Base-by-base conservation (phyloP, 1,140 invertebrate genomes). In the Monochamus saltuarius region DNA sequence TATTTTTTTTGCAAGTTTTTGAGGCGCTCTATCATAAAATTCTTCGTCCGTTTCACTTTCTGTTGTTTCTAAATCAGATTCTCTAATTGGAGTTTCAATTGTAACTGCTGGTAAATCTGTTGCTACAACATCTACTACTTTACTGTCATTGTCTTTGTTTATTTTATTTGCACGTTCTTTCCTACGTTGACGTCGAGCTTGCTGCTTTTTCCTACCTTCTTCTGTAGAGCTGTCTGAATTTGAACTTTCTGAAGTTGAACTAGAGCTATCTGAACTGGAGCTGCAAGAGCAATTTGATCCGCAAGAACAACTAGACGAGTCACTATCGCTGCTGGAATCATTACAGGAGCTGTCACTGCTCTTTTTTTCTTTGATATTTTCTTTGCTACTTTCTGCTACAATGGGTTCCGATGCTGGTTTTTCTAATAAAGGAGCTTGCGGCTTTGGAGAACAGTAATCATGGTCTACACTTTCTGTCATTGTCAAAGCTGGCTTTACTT, bases 1-100 rank as follows among this genome's bases (percentile, higher is more conserved):
- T 46, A 89, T 52, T 74, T 90, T 88, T 54, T 82, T 87, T 1
- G 85, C 86, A 42, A 88, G 71, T 60, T 81, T 81, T 62, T 90
- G 87, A 1, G 90, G 90, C 78, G 90, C 81, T 66, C 89, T 84
- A 73, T 92, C 89, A 73, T 92, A 92, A 77, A 92, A 92, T 64
- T 91, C 89, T 78, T 92, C 90, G 73, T 93, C 91, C 1, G 90
- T 91, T 40, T 89, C 88, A 34, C 89, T 88, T 73, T 92, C 87
- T 19, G 87, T 86, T 0, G 90, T 92, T 60, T 92, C 89, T 9
- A 92, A 79, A 73, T 94, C 91, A 0, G 89, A 89, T 77, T 93
- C 91, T 22, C 80, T 77, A 40, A 90, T 83, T 7, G 80, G 79
- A 7, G 77, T 77, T 65, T 84, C 83, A 29, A 55, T 19, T 13